These are phyloP conservation scores for Drosophila azteca DNA, from an alignment of 1,140 invertebrate species.

Conservation along the genomic window DNA sequence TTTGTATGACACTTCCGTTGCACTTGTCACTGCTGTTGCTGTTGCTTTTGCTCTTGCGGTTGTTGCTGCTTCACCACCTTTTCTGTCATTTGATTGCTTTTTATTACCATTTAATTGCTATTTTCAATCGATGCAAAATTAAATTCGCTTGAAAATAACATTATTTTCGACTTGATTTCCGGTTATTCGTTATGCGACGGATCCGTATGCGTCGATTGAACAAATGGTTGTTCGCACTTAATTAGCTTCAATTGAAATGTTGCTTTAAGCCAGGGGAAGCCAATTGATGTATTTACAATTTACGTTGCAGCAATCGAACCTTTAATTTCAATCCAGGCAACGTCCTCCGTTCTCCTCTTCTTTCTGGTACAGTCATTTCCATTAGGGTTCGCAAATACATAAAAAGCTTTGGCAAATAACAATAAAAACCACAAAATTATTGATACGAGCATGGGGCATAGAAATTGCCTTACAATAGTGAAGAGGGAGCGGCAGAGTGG, in stretches of 20 bases:
- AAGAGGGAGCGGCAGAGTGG: background rate
- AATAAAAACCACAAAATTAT: conserved; percentile 79
- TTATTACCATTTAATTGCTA: conserved; percentile 27
- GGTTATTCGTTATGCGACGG: background rate
- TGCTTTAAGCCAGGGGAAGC: too few relatives aligned
- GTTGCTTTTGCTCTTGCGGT: too few relatives aligned
- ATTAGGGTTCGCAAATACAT: conserved; percentile 50
- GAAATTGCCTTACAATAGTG: conserved; percentile 69
- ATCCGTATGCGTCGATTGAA: background rate
- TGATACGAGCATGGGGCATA: conserved; percentile 65
- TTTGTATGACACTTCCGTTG: conserved; percentile 61
- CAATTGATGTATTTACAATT: too few relatives aligned
- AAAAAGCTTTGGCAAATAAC: conserved; percentile 76
- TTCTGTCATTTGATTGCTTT: conserved; percentile 53
- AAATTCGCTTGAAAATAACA: background rate
- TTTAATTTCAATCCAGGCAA: background rate
- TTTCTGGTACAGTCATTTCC: background rate
- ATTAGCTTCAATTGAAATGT: conserved; percentile 4
- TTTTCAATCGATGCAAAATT: background rate
- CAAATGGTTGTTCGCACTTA: too few relatives aligned
- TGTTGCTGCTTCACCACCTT: conserved; percentile 1
- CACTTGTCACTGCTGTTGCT: conserved; percentile 8
- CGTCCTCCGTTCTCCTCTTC: too few relatives aligned
- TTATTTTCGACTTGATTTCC: conserved; percentile 13
- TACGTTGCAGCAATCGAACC: too few relatives aligned